A percentile compares a stretch with the other conserved stretches of the same genome.
Evolutionary conservation across 2,113 vertebrate genomes (phyloP).

Genomic region (Melanocharis versteri): DNA sequence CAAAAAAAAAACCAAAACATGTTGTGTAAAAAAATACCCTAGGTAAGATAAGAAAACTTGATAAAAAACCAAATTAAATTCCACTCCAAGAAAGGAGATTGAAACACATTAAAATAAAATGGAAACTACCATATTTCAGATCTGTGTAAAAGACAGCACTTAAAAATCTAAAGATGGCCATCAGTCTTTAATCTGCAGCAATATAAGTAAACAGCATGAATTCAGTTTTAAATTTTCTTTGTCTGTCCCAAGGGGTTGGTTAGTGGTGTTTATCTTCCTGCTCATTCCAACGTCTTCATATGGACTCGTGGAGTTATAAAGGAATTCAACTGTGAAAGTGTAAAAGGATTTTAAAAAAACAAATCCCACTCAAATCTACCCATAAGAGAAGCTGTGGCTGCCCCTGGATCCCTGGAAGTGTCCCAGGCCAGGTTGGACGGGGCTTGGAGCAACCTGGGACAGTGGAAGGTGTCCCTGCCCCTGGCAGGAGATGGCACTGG

Average conservation of each 20-base stretch:
- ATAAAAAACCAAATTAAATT: not conserved
- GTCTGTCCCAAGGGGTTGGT: not conserved
- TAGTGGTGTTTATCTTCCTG: not conserved
- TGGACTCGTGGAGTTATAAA: not conserved
- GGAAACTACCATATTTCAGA: not conserved
- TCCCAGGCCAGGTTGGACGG: fast-evolving
- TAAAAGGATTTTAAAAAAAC: not conserved
- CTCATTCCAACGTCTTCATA: not conserved
- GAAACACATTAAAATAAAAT: not conserved
- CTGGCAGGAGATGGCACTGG: not conserved
- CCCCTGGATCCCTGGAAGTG: not conserved
- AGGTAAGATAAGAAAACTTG: not conserved
- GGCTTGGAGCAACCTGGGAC: fast-evolving
- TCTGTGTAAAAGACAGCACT: not conserved
- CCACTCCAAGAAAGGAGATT: not conserved
- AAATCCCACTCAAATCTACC: not conserved
- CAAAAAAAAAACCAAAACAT: too few relatives aligned
- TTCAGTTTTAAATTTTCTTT: not conserved
- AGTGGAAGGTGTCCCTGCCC: not conserved
- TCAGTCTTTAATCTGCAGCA: not conserved
- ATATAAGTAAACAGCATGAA: not conserved
- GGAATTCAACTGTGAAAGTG: not conserved
- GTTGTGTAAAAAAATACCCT: not conserved
- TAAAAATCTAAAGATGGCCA: not conserved
- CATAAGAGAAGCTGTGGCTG: not conserved